These are phyloP conservation scores for Grammomys dolichurus DNA, from an alignment of 2,113 vertebrate genomes.

Conservation along the genomic window DNA sequence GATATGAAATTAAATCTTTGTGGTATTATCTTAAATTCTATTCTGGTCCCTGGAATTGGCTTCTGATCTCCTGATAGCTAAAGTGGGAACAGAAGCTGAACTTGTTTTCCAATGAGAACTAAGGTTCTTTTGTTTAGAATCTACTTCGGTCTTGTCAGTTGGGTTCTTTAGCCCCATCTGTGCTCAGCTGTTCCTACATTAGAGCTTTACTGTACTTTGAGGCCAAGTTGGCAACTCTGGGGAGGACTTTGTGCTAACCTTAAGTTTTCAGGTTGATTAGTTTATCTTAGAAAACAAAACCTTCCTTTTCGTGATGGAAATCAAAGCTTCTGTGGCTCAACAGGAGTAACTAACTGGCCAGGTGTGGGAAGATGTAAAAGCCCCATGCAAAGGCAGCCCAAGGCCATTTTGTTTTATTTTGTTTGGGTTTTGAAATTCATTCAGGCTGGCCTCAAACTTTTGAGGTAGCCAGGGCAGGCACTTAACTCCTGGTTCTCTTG, in stretches of 20 bases:
- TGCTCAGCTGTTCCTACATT: not conserved
- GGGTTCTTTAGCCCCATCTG: not conserved
- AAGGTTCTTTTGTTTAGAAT: slow-evolving; percentile 59
- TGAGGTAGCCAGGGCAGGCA: not conserved
- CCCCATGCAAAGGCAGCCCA: not conserved
- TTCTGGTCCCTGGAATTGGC: slow-evolving; percentile 61
- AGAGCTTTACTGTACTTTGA: not conserved
- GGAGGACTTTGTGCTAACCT: not conserved
- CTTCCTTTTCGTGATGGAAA: slow-evolving; percentile 9
- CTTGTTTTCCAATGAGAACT: slow-evolving; percentile 54
- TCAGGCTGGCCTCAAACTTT: not conserved
- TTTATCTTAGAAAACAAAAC: slow-evolving; percentile 35
- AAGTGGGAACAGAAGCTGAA: slow-evolving; percentile 46
- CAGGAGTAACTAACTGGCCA: not conserved
- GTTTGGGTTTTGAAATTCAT: not conserved
- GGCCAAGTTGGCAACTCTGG: not conserved
- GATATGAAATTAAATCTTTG: slow-evolving; percentile 64
- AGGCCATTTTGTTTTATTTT: not conserved
- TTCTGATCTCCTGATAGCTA: slow-evolving; percentile 57
- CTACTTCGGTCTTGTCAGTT: not conserved
- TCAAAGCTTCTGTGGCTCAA: slow-evolving; percentile 14
- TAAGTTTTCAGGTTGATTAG: not conserved
- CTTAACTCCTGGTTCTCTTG: not conserved
- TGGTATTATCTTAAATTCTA: slow-evolving; percentile 56
- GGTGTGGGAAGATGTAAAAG: slow-evolving; percentile 1